Conservation (phyloP, 2,888 invertebrate genomes). For the Zaprionus obscuricornis region DNA sequence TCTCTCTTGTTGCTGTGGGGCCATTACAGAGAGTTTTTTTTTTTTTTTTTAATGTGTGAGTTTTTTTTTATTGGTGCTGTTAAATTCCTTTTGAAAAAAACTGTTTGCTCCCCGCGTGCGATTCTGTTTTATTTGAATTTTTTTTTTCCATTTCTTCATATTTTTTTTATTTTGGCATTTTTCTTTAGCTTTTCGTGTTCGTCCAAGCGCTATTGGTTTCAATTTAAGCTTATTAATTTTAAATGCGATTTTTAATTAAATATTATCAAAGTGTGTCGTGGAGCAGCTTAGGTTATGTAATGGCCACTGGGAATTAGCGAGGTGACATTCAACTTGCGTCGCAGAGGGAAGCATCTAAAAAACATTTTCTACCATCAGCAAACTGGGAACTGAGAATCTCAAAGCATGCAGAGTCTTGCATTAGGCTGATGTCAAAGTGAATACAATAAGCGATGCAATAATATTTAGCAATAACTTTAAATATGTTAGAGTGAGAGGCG, state of each 20-base stretch:
- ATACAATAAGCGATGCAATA: no score
- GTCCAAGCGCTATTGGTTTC: constrained; percentile 68
- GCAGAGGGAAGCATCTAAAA: not conserved
- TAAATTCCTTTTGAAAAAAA: constrained; percentile 72
- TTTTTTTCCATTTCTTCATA: constrained; percentile 14
- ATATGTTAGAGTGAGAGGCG: no score
- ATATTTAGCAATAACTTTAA: no score
- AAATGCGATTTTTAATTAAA: constrained; percentile 74
- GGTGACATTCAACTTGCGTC: no score
- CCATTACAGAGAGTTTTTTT: constrained; percentile 32
- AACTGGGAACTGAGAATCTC: no score
- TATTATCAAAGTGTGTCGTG: constrained; percentile 62
- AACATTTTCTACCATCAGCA: not conserved
- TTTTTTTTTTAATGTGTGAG: constrained; percentile 10
- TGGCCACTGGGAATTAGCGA: not conserved
- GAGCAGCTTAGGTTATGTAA: constrained; percentile 40
- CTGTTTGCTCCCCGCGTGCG: constrained; percentile 51
- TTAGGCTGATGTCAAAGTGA: no score
- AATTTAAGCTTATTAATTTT: constrained; percentile 76
- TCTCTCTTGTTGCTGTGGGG: constrained; percentile 18
- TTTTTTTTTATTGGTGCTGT: constrained; percentile 54
- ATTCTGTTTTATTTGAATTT: constrained; percentile 18
- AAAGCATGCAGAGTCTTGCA: no score
- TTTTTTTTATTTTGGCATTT: constrained; percentile 15
- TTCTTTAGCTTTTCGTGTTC: constrained; percentile 41